These are phyloP conservation scores for Lutjanus erythropterus DNA, from an alignment of 2,113 vertebrate genomes.

Conservation along the genomic window DNA sequence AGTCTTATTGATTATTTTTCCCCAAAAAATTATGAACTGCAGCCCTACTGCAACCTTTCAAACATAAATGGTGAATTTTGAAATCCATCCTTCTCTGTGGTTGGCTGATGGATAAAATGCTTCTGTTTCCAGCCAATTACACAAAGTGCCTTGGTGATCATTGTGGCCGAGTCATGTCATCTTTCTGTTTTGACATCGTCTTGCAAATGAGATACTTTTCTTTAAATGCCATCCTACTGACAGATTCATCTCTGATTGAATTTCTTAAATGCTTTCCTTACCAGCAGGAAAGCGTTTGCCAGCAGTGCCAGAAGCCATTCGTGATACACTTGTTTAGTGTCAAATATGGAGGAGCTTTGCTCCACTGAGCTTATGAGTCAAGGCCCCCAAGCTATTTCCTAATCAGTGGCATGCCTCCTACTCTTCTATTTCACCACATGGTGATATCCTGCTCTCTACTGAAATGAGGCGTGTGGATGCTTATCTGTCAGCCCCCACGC, in stretches of 20 bases:
- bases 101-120: not conserved
- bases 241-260: conserved; percentile 17
- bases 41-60: not conserved
- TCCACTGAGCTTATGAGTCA: conserved; percentile 69
- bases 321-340: conserved; percentile 74
- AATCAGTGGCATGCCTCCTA: conserved; percentile 64
- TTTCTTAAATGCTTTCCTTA: conserved; percentile 31
- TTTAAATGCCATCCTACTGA: conserved; percentile 5
- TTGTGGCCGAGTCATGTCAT: not conserved
- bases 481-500: conserved; percentile 50
- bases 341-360: conserved; percentile 58
- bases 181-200: conserved; percentile 29
- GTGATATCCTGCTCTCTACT: conserved; percentile 73
- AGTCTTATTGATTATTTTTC: not conserved
- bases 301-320: conserved; percentile 45
- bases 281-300: conserved; percentile 32
- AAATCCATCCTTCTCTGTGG: not conserved
- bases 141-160: conserved; percentile 15
- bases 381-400: conserved; percentile 68
- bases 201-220: conserved; percentile 44
- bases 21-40: not conserved
- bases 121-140: conserved; percentile 13
- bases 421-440: conserved; percentile 62
- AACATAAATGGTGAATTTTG: not conserved
- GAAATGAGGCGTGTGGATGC: conserved; percentile 62